Evolutionary conservation across 1,140 invertebrate genomes (phyloP).

Genomic region (Drosophila mayri): DNA sequence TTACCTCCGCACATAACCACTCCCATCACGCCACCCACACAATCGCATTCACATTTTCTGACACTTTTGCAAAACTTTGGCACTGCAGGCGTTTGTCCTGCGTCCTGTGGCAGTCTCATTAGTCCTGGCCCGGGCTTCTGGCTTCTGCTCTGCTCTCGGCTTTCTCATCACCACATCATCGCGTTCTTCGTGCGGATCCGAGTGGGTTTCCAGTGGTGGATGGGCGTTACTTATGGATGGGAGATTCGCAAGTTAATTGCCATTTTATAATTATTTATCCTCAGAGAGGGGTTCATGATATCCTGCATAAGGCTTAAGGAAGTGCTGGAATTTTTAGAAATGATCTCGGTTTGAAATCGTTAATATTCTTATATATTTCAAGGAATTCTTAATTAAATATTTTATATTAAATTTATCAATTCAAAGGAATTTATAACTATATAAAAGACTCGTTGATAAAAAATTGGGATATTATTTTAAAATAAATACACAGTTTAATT

Average conservation of each 20-base stretch:
- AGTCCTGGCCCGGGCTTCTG: constrained; percentile 31
- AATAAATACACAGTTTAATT: background rate
- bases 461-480: no score
- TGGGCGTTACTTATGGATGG: constrained; percentile 35
- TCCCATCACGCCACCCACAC: constrained; percentile 32
- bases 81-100: constrained; percentile 50
- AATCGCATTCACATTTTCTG: constrained; percentile 48
- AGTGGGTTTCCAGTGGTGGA: constrained; percentile 25
- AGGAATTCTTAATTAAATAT: no score
- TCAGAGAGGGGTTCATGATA: constrained; percentile 18
- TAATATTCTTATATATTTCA: background rate
- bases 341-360: no score
- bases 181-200: constrained; percentile 26
- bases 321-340: background rate
- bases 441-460: no score
- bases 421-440: no score
- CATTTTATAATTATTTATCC: constrained; percentile 41
- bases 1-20: constrained; percentile 70
- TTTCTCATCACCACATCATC: constrained; percentile 35
- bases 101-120: constrained; percentile 55
- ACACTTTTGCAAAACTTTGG: constrained; percentile 70
- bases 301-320: background rate
- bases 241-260: constrained; percentile 31
- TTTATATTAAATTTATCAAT: no score
- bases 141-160: constrained; percentile 31